Evolutionary conservation across 2,797 vertebrate genomes (phyloP).

Genomic region (Myiotriccus ornatus): DNA sequence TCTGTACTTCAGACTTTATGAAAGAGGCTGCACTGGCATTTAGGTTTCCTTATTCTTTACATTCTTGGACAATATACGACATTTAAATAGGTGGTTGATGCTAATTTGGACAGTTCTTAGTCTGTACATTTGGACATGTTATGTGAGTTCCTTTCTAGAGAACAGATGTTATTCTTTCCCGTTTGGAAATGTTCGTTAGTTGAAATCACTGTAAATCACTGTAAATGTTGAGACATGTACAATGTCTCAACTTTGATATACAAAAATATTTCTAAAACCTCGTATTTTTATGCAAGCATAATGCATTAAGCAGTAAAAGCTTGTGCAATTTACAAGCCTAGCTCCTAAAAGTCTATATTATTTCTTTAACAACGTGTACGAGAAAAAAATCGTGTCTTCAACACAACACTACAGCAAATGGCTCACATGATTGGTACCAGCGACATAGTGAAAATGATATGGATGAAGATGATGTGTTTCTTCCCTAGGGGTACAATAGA

Average conservation of each 20-base stretch:
- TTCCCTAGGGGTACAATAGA: neutral
- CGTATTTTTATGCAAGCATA: neutral
- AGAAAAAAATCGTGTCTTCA: neutral
- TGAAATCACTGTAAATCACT: neutral
- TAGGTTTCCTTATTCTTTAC: neutral
- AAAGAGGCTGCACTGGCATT: neutral
- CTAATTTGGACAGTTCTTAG: neutral
- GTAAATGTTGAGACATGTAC: neutral
- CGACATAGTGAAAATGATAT: neutral
- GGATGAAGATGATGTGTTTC: neutral
- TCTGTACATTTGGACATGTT: neutral
- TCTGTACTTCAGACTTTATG: neutral
- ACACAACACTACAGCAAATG: neutral
- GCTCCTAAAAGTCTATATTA: neutral
- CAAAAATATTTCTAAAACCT: neutral
- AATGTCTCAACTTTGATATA: neutral
- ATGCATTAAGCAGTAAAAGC: neutral
- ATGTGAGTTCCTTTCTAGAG: neutral
- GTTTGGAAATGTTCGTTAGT: neutral
- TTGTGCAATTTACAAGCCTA: neutral
- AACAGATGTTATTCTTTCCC: neutral
- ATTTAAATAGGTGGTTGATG: neutral
- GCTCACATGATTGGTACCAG: neutral
- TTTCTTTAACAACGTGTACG: neutral
- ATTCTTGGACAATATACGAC: neutral